A percentile compares a stretch with the other conserved stretches of the same genome.
phyloP scores from a whole-genome alignment of 2,113 vertebrate species.

The Parus major region DNA sequence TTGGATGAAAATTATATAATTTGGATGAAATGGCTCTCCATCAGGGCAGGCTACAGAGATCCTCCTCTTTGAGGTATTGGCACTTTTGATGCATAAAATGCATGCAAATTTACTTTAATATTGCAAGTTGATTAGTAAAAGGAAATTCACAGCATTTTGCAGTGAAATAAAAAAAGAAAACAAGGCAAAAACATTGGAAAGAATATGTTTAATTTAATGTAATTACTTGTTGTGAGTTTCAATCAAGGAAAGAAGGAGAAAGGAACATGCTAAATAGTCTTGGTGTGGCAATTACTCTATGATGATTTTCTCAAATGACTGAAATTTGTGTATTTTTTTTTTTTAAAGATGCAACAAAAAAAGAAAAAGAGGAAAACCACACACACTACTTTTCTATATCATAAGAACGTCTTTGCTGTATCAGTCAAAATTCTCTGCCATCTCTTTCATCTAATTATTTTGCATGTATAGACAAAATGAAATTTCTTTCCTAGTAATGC shows the following conservation, averaged over 20 bases:
- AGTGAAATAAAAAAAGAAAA: not conserved
- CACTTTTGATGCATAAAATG: not conserved
- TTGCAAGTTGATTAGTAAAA: not conserved
- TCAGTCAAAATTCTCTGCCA: not conserved
- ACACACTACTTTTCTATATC: not conserved
- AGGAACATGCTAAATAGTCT: not conserved
- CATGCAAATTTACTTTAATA: not conserved
- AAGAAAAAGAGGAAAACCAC: not conserved
- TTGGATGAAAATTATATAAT: not conserved
- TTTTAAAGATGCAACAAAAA: not conserved
- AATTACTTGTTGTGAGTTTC: slow-evolving; percentile 2
- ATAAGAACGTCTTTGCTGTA: not conserved
- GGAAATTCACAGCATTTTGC: not conserved
- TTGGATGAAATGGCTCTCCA: not conserved
- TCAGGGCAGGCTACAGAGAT: not conserved
- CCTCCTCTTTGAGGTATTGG: not conserved
- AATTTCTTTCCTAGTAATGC: not conserved
- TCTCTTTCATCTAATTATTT: not conserved
- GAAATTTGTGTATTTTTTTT: not conserved
- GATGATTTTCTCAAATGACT: not conserved
- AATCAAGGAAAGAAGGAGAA: not conserved
- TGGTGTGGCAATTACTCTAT: not conserved
- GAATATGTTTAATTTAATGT: not conserved
- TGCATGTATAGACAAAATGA: not conserved
- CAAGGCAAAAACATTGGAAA: not conserved